phyloP scores from a whole-genome alignment of 2,888 invertebrate species.

The Dasypolia templi region DNA sequence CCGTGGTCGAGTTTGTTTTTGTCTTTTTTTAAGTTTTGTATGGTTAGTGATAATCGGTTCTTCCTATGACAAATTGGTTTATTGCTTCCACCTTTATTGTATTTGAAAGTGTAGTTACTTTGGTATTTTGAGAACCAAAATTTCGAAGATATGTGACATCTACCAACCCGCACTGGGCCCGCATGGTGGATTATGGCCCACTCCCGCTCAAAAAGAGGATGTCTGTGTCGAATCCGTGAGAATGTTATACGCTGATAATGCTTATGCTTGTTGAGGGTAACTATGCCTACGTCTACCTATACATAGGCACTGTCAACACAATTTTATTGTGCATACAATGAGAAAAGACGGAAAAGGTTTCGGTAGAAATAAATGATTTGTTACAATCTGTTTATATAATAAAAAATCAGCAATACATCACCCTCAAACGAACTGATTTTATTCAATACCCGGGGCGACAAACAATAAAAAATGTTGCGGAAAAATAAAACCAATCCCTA shows the following conservation, averaged over 20 bases:
- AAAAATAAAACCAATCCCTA: constrained; percentile 76
- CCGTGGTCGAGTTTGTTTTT: constrained; percentile 30
- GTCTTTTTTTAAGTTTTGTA: not conserved
- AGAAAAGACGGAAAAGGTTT: not conserved
- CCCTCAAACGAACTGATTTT: constrained; percentile 48
- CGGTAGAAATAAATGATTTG: constrained; percentile 17
- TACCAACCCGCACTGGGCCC: too few relatives aligned
- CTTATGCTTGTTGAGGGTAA: not conserved
- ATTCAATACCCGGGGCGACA: constrained; percentile 58
- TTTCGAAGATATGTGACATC: not conserved
- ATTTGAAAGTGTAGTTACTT: not conserved
- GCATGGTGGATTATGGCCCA: not conserved
- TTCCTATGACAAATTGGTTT: not conserved
- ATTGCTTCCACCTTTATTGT: not conserved
- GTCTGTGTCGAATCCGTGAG: too few relatives aligned
- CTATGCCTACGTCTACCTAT: not conserved
- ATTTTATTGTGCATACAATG: not conserved
- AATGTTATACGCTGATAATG: not conserved
- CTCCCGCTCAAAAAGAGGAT: too few relatives aligned
- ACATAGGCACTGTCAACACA: too few relatives aligned
- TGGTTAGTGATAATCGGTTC: not conserved
- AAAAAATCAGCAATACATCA: constrained; percentile 43
- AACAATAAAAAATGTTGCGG: constrained; percentile 66
- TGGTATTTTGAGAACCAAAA: not conserved
- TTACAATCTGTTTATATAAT: constrained; percentile 11